Conservation (phyloP, 2,888 invertebrate species). For the Steinernema scapterisci region DNA sequence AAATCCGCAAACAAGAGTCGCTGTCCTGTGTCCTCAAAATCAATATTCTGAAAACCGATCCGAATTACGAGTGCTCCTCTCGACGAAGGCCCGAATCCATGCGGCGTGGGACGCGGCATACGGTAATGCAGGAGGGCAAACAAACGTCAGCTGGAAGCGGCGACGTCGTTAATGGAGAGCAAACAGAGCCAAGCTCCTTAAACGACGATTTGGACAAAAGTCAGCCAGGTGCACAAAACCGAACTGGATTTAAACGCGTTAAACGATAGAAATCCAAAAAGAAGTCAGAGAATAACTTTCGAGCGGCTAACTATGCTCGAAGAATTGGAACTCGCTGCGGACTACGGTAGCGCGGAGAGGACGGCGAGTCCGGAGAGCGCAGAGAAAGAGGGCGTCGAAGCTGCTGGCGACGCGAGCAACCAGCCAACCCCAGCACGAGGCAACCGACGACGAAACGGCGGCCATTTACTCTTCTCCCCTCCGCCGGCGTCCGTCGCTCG, state of each 20-base stretch:
- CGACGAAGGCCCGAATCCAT: background rate
- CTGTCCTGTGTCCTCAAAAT: background rate
- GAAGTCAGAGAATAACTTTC: background rate
- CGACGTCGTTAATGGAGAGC: constrained; percentile 20
- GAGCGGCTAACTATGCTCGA: background rate
- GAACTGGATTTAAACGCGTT: no score
- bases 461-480: background rate
- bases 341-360: constrained; percentile 21
- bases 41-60: constrained; percentile 28
- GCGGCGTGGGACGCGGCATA: constrained; percentile 24
- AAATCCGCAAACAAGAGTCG: background rate
- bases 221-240: no score
- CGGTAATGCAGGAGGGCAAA: constrained; percentile 13
- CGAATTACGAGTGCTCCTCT: background rate
- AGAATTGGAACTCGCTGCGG: background rate
- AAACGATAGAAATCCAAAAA: background rate
- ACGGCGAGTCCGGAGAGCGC: constrained; percentile 3
- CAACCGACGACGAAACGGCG: constrained; percentile 3
- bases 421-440: background rate
- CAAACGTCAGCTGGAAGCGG: constrained; percentile 29
- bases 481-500: constrained; percentile 18
- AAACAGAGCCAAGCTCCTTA: background rate
- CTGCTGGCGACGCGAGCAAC: constrained; percentile 11
- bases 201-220: background rate
- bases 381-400: constrained; percentile 20